phyloP scores from a whole-genome alignment of 2,797 vertebrate species.

The Melanotaenia nigrans region DNA sequence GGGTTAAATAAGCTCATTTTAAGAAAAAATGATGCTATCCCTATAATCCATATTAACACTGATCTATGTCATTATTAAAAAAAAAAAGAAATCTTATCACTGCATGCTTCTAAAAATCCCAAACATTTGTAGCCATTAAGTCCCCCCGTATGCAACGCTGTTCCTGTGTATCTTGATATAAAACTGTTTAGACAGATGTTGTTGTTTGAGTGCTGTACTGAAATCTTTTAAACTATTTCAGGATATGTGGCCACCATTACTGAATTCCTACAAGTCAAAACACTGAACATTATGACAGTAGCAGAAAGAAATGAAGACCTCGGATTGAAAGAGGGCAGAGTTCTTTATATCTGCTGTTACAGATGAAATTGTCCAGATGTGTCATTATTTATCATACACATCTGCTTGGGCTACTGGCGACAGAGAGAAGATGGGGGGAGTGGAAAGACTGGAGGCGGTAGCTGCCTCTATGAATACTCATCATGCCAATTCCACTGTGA shows the following conservation, averaged over 20 bases:
- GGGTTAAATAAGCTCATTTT: no score
- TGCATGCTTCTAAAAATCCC: no score
- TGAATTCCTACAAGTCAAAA: constrained; percentile 6
- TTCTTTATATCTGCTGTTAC: constrained; percentile 53
- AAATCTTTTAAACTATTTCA: neutral
- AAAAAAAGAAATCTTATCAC: no score
- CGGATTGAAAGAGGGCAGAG: constrained; percentile 15
- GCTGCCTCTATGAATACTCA: constrained; percentile 77
- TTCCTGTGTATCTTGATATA: neutral
- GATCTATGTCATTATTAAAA: no score
- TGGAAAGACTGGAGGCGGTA: constrained; percentile 62
- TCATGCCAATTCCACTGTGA: constrained; percentile 81
- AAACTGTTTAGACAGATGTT: no score
- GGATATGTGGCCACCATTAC: constrained; percentile 1
- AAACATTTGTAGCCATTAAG: no score
- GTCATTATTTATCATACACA: constrained; percentile 80
- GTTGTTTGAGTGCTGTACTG: neutral
- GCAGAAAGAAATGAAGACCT: constrained; percentile 44
- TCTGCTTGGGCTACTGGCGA: constrained; percentile 63
- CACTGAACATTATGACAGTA: constrained; percentile 31
- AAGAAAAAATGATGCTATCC: no score
- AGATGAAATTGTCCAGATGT: constrained; percentile 75
- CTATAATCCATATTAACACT: neutral
- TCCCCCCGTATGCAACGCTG: no score
- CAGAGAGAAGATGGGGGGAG: constrained; percentile 51